Evolutionary conservation across 2,888 invertebrate species (phyloP).

Genomic region (Chloromyia formosa): DNA sequence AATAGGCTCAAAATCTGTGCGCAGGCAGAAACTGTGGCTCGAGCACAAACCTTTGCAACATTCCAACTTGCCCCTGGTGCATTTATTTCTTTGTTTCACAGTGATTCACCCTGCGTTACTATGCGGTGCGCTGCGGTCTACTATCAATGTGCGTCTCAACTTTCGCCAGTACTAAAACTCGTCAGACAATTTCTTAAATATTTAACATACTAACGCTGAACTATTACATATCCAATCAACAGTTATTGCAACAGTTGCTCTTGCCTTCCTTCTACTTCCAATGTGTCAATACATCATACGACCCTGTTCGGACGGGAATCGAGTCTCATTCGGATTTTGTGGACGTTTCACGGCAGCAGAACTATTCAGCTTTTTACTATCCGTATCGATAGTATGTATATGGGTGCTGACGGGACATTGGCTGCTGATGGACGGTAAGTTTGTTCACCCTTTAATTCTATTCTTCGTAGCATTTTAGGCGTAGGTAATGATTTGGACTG

Average conservation of each 20-base stretch:
- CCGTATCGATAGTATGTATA: constrained; percentile 92
- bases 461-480: neutral
- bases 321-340: constrained; percentile 89
- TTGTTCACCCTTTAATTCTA: neutral
- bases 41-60: too few relatives aligned
- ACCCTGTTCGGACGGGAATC: constrained; percentile 83
- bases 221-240: constrained; percentile 47
- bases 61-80: too few relatives aligned
- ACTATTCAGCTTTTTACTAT: constrained; percentile 89
- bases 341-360: constrained; percentile 95
- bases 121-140: too few relatives aligned
- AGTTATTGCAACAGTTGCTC: constrained; percentile 96
- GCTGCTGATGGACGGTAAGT: constrained; percentile 93
- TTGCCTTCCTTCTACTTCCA: constrained; percentile 94
- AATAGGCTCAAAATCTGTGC: too few relatives aligned
- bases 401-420: constrained; percentile 99
- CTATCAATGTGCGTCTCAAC: too few relatives aligned
- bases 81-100: too few relatives aligned
- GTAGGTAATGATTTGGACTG: neutral
- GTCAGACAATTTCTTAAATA: too few relatives aligned
- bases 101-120: too few relatives aligned
- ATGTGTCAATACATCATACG: constrained; percentile 96
- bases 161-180: too few relatives aligned
- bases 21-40: too few relatives aligned
- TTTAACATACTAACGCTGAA: too few relatives aligned